These are phyloP conservation scores for Ricordea florida DNA, from an alignment of 92 coral and sea anemone genomes.

Conservation along the genomic window DNA sequence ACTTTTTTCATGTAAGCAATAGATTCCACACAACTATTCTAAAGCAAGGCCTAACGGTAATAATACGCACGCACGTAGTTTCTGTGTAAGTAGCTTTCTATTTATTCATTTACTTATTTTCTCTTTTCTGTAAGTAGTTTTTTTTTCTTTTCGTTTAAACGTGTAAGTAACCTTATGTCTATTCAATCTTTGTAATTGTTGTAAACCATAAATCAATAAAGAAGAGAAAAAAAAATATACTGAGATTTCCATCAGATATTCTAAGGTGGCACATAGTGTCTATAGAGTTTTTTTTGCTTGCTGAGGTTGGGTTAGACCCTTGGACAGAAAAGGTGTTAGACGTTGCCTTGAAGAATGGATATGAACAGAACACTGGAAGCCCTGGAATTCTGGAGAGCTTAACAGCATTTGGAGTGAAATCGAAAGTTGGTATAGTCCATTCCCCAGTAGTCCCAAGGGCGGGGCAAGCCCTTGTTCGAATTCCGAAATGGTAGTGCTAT, in stretches of 20 bases:
- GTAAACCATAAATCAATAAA: no score
- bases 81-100: no score
- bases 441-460: slow-evolving; percentile 35
- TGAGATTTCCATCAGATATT: slow-evolving; percentile 39
- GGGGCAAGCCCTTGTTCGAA: slow-evolving; percentile 16
- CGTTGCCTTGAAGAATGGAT: slow-evolving; percentile 38
- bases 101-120: no score
- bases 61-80: no score
- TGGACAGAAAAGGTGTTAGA: slow-evolving; percentile 17
- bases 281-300: background rate
- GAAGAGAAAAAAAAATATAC: no score
- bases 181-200: no score
- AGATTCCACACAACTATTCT: no score
- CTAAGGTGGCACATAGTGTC: slow-evolving; percentile 1
- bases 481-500: slow-evolving; percentile 7
- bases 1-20: no score
- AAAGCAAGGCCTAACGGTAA: no score
- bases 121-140: no score
- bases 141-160: no score
- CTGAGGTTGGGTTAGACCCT: background rate
- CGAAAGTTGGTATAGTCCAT: slow-evolving; percentile 15
- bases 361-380: slow-evolving; percentile 12
- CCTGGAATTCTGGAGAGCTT: slow-evolving; percentile 43
- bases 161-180: no score
- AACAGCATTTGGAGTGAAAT: background rate